Conservation (phyloP, 2,113 vertebrate genomes). For the Podilymbus podiceps region DNA sequence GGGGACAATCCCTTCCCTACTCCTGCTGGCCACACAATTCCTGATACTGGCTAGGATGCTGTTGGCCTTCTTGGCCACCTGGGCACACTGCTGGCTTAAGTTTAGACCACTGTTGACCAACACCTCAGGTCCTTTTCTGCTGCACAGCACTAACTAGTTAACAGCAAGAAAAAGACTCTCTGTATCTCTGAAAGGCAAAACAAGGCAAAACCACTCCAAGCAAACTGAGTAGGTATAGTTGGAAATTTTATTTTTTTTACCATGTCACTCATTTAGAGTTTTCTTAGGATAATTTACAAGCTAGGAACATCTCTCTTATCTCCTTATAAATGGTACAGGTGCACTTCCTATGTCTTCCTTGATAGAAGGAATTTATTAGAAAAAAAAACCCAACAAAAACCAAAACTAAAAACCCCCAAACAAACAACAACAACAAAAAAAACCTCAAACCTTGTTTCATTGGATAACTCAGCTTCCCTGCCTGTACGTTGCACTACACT, state of each 20-base stretch:
- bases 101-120: rapidly evolving
- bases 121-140: background rate
- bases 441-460: background rate
- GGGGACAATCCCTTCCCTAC: background rate
- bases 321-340: background rate
- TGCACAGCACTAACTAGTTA: background rate
- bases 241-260: background rate
- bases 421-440: no score
- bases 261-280: background rate
- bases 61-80: no score
- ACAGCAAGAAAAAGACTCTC: background rate
- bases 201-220: background rate
- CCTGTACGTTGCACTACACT: background rate
- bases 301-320: background rate
- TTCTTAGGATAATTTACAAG: background rate
- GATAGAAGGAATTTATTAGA: background rate
- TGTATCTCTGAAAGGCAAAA: background rate
- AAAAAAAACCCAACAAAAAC: background rate
- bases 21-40: background rate
- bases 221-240: background rate
- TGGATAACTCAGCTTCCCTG: background rate
- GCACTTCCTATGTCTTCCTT: background rate
- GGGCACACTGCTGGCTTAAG: background rate
- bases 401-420: background rate
- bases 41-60: background rate